Evolutionary conservation across 2,113 vertebrate species (phyloP), one percentile per base, ranked within the genome.

Genomic region (Caranx melampygus): DNA sequence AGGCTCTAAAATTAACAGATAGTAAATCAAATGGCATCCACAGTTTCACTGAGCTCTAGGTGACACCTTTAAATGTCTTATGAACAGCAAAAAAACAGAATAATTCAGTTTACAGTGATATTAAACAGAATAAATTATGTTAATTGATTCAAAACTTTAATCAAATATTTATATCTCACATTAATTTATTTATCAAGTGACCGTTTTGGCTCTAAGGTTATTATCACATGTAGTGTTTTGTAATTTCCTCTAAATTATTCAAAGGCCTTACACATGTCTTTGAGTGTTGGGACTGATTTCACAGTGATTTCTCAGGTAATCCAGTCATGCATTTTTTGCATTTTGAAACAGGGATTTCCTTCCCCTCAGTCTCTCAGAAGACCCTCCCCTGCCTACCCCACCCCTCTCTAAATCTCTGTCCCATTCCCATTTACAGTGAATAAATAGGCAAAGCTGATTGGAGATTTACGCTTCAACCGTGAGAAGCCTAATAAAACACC

Each of bases 361-460:
- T 59, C 79, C 45, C 34, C 61, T 59, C 79, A 70, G 45, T 80
- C 76, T 82, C 54, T 55, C 14, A 21, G 35, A 70, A 63, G 77
- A 77, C 69, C 74, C 37, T n/a, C 26, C 37, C 59, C 58, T 16
- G 44, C 49, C 73, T 78, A 69, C 2, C 52, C 40, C 26, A 26
- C 26, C 26, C 26, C 26, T 1, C 26, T 26, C 26, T 26, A 26
- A 26, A 26, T 1, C 26, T 26, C 40, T 31, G 54, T 81, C 77
- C 71, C 84, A 63, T 65, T 65, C 88, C 87, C 73, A 87, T 85
- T 87, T 85, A 83, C 82, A 75, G 80, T 68, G 80, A 87, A 85
- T 81, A 87, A 87, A 87, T 77, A 89, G 42, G 35, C 66, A 79
- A 69, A 81, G 79, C 77, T 89, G 83, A 87, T 87, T 69, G 85